A percentile compares a stretch with the other conserved stretches of the same genome.
Evolutionary conservation across 2,797 vertebrate species (phyloP).

Genomic region (Basileuterus tristriatus): DNA sequence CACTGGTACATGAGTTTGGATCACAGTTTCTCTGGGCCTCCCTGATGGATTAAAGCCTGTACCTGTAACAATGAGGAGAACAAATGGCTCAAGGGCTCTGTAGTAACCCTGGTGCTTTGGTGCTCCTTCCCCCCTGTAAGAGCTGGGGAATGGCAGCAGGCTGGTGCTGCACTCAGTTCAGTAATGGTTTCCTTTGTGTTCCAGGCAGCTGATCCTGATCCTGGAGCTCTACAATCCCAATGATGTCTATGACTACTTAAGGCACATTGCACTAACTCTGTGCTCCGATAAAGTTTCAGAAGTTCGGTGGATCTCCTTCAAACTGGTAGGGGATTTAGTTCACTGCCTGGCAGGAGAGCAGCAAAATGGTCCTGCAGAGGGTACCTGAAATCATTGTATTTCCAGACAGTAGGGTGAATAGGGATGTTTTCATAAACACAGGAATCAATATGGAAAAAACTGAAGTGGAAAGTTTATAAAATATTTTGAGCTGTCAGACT

Average conservation of each 20-base stretch:
- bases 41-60: not conserved
- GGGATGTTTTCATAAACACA: not conserved
- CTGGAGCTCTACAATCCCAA: slow-evolving; percentile 74
- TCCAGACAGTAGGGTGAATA: not conserved
- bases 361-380: not conserved
- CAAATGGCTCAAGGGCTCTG: not conserved
- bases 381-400: not conserved
- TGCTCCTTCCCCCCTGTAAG: not conserved
- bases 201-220: slow-evolving; percentile 78
- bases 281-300: slow-evolving; percentile 79
- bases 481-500: not conserved
- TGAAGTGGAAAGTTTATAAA: not conserved
- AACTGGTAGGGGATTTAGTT: slow-evolving; percentile 68
- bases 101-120: not conserved
- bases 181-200: slow-evolving; percentile 9
- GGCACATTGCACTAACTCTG: slow-evolving; percentile 74
- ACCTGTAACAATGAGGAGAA: not conserved
- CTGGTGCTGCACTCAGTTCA: not conserved
- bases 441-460: not conserved
- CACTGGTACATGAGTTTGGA: not conserved
- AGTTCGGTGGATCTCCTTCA: slow-evolving; percentile 80
- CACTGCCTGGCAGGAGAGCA: not conserved
- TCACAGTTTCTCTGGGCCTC: not conserved
- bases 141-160: not conserved
- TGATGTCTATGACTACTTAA: slow-evolving; percentile 74